phyloP scores from a whole-genome alignment of 2,888 invertebrate genomes.

The Philopedon plagiatum region DNA sequence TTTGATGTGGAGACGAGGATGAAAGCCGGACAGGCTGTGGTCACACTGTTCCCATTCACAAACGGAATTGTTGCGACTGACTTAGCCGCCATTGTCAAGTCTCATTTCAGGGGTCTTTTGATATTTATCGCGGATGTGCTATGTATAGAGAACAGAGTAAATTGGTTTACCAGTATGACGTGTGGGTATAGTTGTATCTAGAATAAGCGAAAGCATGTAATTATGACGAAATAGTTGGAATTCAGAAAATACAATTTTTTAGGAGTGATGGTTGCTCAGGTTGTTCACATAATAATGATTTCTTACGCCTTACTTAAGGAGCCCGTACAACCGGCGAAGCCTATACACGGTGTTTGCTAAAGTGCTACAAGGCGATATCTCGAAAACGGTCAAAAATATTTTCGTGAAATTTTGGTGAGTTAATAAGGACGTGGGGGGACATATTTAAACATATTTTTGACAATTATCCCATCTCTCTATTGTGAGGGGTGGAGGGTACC shows the following conservation, averaged over 20 bases:
- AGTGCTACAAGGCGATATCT: too few relatives aligned
- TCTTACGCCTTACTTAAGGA: too few relatives aligned
- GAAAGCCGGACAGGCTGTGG: constrained; percentile 64
- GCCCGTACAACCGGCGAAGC: too few relatives aligned
- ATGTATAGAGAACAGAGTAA: constrained; percentile 12
- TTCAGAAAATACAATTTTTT: neutral
- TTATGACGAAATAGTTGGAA: neutral
- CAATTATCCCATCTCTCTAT: too few relatives aligned
- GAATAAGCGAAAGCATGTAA: neutral
- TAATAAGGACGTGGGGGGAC: too few relatives aligned
- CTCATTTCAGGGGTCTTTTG: constrained; percentile 55
- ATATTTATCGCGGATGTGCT: constrained; percentile 41
- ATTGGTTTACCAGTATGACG: constrained; percentile 26
- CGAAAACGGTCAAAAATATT: too few relatives aligned
- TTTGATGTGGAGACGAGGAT: constrained; percentile 62
- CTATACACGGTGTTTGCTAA: too few relatives aligned
- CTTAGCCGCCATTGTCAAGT: constrained; percentile 65
- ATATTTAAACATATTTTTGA: too few relatives aligned
- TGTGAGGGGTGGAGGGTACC: too few relatives aligned
- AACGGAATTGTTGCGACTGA: constrained; percentile 66
- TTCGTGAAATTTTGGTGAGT: too few relatives aligned
- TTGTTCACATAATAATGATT: too few relatives aligned
- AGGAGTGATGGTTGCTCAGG: too few relatives aligned
- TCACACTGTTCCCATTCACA: constrained; percentile 64
- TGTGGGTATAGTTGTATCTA: constrained; percentile 1